These are phyloP conservation scores for Pyrrhosoma nymphula DNA, from an alignment of 2,888 invertebrate genomes.

Conservation along the genomic window DNA sequence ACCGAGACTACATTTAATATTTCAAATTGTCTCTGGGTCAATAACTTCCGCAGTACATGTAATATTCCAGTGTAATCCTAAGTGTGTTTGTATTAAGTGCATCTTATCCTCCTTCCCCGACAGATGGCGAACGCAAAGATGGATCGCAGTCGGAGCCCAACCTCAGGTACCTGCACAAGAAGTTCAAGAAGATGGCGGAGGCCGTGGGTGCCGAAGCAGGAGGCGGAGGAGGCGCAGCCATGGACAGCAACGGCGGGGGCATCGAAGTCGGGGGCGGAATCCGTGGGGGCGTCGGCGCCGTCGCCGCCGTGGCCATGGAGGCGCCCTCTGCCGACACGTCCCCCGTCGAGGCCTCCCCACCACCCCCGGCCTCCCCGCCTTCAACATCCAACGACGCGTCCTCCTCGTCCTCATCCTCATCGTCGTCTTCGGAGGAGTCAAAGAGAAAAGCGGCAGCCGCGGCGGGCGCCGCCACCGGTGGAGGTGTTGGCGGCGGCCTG, in stretches of 20 bases:
- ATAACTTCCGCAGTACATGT: too few relatives aligned
- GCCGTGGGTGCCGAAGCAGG: conserved; percentile 72
- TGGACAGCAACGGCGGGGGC: conserved; percentile 61
- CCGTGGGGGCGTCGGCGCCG: conserved; percentile 69
- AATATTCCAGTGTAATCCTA: background rate
- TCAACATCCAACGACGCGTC: conserved; percentile 70
- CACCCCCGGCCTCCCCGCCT: conserved; percentile 69
- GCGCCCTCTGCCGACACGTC: conserved; percentile 64
- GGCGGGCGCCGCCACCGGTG: background rate
- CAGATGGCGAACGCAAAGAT: conserved; percentile 58
- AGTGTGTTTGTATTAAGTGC: background rate
- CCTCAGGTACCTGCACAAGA: conserved; percentile 92
- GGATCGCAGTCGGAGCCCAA: conserved; percentile 67
- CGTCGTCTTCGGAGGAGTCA: conserved; percentile 69
- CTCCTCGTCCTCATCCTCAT: conserved; percentile 68
- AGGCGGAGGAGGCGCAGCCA: conserved; percentile 58
- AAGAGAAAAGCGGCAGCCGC: conserved; percentile 70
- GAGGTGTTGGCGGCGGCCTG: background rate
- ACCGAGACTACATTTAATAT: too few relatives aligned
- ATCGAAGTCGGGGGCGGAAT: conserved; percentile 73
- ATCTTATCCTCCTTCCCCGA: background rate
- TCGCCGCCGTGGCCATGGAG: conserved; percentile 69
- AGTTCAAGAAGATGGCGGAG: conserved; percentile 93
- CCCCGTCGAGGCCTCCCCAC: conserved; percentile 71
- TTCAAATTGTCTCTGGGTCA: too few relatives aligned